A percentile compares a stretch with the other conserved stretches of the same genome.
Conservation (phyloP, 1,140 invertebrate genomes). For the Theocolax elegans region DNA sequence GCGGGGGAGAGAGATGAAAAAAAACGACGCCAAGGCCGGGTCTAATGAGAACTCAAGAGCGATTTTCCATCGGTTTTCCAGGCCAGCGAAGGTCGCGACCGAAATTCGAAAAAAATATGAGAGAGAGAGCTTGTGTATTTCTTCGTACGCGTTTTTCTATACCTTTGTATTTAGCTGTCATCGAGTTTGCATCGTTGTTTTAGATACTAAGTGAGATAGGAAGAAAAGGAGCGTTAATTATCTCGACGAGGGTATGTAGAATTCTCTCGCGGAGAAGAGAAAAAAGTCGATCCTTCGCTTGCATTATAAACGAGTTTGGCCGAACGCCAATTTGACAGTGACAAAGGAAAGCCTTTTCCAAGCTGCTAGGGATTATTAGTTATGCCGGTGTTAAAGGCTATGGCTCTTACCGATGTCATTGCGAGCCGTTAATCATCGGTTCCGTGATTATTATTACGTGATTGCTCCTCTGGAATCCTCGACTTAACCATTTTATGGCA, state of each 20-base stretch:
- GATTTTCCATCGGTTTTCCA: constrained; percentile 51
- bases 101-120: constrained; percentile 40
- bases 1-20: not conserved
- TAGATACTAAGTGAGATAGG: not conserved
- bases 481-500: too few species aligned
- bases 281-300: not conserved
- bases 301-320: not conserved
- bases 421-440: not conserved
- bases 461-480: too few species aligned
- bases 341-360: not conserved
- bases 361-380: constrained; percentile 5
- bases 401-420: not conserved
- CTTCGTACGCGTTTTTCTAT: not conserved
- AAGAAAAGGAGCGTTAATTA: constrained; percentile 5
- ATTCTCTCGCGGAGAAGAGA: not conserved
- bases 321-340: not conserved
- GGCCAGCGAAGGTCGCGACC: constrained; percentile 47
- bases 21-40: constrained; percentile 44
- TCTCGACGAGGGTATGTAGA: not conserved
- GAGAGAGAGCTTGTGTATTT: constrained; percentile 40
- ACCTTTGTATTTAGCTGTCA: constrained; percentile 11
- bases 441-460: too few species aligned
- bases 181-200: not conserved
- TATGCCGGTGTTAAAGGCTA: not conserved
- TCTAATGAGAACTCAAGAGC: constrained; percentile 52